Conservation (phyloP, 1,140 invertebrate genomes). For the Dinoponera quadriceps region DNA sequence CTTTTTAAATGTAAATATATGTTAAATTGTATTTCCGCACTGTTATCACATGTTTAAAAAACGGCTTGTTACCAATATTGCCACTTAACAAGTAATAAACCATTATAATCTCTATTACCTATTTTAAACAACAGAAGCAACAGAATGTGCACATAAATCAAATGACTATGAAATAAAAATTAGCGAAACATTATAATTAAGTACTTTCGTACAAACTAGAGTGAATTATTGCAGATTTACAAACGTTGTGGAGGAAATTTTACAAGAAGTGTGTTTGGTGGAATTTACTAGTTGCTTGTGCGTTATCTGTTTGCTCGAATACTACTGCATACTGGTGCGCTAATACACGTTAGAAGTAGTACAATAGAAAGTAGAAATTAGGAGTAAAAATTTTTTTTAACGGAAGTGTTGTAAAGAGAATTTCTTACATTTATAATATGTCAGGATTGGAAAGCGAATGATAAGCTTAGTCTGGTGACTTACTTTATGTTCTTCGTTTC, state of each 20-base stretch:
- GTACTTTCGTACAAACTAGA: background rate
- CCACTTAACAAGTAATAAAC: too few species aligned
- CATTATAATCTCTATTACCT: too few species aligned
- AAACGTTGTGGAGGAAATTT: conserved; percentile 58
- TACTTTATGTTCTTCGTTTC: conserved; percentile 70
- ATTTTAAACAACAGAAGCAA: too few species aligned
- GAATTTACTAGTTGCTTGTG: conserved; percentile 73
- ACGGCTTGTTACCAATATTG: too few species aligned
- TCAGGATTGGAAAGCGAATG: conserved; percentile 72
- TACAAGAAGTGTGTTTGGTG: conserved; percentile 72
- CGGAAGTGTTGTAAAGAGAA: too few species aligned
- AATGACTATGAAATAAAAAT: too few species aligned
- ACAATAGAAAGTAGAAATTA: too few species aligned
- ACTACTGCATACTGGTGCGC: conserved; percentile 75
- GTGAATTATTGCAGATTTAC: conserved; percentile 67
- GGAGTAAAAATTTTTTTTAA: too few species aligned
- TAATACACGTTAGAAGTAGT: background rate
- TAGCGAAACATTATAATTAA: background rate
- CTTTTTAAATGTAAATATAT: background rate
- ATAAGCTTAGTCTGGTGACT: conserved; percentile 58
- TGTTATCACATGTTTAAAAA: background rate
- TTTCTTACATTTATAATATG: conserved; percentile 1
- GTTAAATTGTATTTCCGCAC: too few species aligned
- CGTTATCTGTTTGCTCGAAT: conserved; percentile 76
- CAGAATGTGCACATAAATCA: too few species aligned